phyloP scores from a whole-genome alignment of 2,113 vertebrate species.

The Hirundichthys speculiger region DNA sequence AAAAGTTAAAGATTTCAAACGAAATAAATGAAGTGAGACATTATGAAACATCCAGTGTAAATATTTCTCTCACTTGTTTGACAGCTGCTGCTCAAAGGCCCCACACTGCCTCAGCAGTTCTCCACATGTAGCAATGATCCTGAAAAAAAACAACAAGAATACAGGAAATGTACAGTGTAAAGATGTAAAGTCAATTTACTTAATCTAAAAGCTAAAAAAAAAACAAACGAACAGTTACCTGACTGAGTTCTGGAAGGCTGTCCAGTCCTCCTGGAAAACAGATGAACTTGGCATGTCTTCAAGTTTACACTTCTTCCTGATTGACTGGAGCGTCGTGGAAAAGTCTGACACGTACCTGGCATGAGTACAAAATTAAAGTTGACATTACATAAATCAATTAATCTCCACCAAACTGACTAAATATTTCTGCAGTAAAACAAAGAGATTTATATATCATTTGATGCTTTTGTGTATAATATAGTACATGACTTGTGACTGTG shows the following conservation, averaged over 20 bases:
- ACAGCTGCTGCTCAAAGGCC: conserved; percentile 81
- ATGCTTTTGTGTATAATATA: neutral
- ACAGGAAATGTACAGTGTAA: neutral
- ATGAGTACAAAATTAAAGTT: conserved; percentile 1
- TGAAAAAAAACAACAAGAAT: conserved; percentile 23
- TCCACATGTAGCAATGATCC: conserved; percentile 82
- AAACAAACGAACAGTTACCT: conserved; percentile 76
- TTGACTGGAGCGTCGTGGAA: conserved; percentile 88
- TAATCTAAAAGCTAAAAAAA: neutral
- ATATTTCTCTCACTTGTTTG: conserved; percentile 68
- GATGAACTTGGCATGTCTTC: conserved; percentile 83
- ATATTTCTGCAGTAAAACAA: neutral
- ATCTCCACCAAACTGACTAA: neutral
- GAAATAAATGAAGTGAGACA: neutral
- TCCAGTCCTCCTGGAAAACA: conserved; percentile 95
- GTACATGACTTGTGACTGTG: neutral
- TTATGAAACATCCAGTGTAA: neutral
- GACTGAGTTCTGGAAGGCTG: conserved; percentile 93
- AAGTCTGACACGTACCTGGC: conserved; percentile 91
- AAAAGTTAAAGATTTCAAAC: no score
- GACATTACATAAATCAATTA: neutral
- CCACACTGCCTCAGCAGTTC: conserved; percentile 80
- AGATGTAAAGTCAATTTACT: neutral
- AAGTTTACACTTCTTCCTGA: conserved; percentile 92
- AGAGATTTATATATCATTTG: neutral